Percentiles rank a stretch among this genome's conserved stretches.
Conservation (phyloP, 2,888 invertebrate genomes). For the Lycocerus yunnanus region DNA sequence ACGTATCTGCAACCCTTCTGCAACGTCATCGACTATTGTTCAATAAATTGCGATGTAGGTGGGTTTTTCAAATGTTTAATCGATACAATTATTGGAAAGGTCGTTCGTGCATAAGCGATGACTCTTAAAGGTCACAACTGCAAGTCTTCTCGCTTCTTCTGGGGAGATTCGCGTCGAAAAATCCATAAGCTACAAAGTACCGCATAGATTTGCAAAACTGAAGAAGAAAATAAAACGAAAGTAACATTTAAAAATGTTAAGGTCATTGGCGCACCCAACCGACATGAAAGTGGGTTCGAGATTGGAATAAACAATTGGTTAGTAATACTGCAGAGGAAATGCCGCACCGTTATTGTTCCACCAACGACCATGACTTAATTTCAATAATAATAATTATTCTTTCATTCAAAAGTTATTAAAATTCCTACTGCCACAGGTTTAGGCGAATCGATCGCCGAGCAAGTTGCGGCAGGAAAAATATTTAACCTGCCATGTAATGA, state of each 20-base stretch:
- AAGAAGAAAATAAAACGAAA: background rate
- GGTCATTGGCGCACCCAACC: background rate
- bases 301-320: background rate
- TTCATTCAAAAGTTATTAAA: background rate
- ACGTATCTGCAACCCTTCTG: background rate
- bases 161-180: background rate
- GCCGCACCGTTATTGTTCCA: background rate
- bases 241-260: background rate
- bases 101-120: slow-evolving; percentile 6
- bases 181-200: background rate
- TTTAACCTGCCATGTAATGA: background rate
- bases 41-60: background rate
- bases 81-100: slow-evolving; percentile 18
- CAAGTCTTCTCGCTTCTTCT: background rate
- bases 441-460: background rate
- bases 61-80: background rate
- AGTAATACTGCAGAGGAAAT: background rate
- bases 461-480: background rate
- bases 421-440: background rate
- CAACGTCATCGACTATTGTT: background rate
- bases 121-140: slow-evolving; percentile 8
- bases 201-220: background rate
- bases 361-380: background rate
- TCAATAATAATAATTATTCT: background rate
- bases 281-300: background rate